Percentiles rank a stretch among this genome's conserved stretches.
Conservation (phyloP, 2,888 invertebrate species). For the Caenorhabditis sp. region DNA sequence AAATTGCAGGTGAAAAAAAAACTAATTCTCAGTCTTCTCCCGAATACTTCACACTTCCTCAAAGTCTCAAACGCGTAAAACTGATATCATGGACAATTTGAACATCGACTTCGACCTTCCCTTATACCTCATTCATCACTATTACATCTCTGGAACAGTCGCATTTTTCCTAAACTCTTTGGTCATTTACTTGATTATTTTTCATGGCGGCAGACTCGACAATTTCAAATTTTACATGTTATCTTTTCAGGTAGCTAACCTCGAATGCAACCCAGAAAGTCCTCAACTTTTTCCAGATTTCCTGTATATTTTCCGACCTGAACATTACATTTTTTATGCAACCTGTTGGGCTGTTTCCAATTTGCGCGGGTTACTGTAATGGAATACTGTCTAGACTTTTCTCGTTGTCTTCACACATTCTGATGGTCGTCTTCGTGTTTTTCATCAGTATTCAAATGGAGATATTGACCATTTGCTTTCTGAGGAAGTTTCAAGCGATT, state of each 20-base stretch:
- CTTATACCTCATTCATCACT: neutral
- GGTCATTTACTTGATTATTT: slow-evolving; percentile 11
- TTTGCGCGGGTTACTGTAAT: slow-evolving; percentile 30
- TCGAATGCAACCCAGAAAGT: neutral
- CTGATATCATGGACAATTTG: neutral
- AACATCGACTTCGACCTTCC: slow-evolving; percentile 25
- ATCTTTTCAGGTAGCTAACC: slow-evolving; percentile 14
- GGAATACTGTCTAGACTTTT: slow-evolving; percentile 18
- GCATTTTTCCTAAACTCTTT: neutral
- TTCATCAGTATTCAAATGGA: slow-evolving; percentile 19
- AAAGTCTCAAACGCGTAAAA: neutral
- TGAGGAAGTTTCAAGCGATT: slow-evolving; percentile 21
- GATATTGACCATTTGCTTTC: slow-evolving; percentile 34
- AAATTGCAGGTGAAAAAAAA: neutral
- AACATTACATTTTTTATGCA: slow-evolving; percentile 32
- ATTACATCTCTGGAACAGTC: slow-evolving; percentile 12
- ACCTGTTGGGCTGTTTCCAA: slow-evolving; percentile 34
- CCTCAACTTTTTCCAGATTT: slow-evolving; percentile 10
- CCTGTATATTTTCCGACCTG: slow-evolving; percentile 2
- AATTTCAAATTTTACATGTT: slow-evolving; percentile 17
- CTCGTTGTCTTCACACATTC: slow-evolving; percentile 7
- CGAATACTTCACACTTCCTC: too few species aligned
- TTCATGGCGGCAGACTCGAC: slow-evolving; percentile 9
- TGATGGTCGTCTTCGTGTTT: slow-evolving; percentile 22
- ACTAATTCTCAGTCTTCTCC: too few species aligned